phyloP scores from a whole-genome alignment of 2,888 invertebrate species.

The Tenodera sinensis region DNA sequence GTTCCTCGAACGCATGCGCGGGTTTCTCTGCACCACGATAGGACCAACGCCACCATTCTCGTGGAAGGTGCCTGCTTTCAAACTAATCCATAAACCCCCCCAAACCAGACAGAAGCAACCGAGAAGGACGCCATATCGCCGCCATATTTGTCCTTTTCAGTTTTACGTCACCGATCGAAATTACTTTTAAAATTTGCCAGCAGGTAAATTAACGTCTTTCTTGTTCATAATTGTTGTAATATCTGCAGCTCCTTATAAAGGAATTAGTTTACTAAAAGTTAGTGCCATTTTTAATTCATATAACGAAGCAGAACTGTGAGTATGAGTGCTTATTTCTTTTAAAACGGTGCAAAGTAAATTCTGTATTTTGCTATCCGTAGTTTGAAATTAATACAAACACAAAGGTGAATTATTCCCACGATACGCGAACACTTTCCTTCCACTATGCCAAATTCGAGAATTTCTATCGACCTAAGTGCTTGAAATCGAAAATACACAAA shows the following conservation, averaged over 20 bases:
- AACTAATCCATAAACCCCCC: slow-evolving; percentile 12
- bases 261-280: background rate
- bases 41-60: background rate
- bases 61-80: background rate
- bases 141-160: slow-evolving; percentile 13
- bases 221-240: background rate
- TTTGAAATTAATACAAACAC: too few species aligned
- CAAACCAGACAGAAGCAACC: slow-evolving; percentile 10
- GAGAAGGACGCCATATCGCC: slow-evolving; percentile 12
- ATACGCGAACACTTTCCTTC: background rate
- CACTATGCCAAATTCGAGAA: too few species aligned
- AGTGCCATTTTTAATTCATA: background rate
- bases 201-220: background rate
- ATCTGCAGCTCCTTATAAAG: background rate
- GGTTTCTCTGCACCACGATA: slow-evolving; percentile 3
- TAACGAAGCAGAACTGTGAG: background rate
- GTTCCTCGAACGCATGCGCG: background rate
- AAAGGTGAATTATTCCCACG: too few species aligned
- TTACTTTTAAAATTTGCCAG: background rate
- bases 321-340: background rate
- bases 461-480: too few species aligned
- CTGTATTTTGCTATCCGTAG: background rate
- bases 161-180: slow-evolving; percentile 14
- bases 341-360: background rate
- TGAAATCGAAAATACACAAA: too few species aligned